Conservation (phyloP, 2,888 invertebrate species). For the Trachelus iudaicus region DNA sequence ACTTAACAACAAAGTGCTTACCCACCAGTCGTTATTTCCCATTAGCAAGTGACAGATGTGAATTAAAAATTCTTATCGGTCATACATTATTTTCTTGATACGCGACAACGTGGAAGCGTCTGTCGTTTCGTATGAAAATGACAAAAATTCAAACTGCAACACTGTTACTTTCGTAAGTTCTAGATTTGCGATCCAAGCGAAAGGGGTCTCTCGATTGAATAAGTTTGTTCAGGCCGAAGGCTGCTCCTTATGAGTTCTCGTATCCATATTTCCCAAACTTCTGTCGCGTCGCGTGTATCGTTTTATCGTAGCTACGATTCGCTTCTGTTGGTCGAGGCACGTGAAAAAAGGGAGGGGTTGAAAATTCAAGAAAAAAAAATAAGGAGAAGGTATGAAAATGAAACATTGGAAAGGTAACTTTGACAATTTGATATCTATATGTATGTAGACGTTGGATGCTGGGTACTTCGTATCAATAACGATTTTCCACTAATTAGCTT, state of each 20-base stretch:
- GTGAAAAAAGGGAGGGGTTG: too few relatives aligned
- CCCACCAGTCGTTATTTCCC: background rate
- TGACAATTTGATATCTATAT: too few relatives aligned
- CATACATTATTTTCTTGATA: background rate
- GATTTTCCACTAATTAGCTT: background rate
- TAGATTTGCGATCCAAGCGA: too few relatives aligned
- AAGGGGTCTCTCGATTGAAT: constrained; percentile 19
- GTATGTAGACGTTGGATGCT: background rate
- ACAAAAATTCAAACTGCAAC: too few relatives aligned
- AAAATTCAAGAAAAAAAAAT: too few relatives aligned
- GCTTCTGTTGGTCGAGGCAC: too few relatives aligned
- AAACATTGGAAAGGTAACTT: too few relatives aligned
- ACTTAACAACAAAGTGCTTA: background rate
- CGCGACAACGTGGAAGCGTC: too few relatives aligned
- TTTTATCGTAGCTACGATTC: too few relatives aligned
- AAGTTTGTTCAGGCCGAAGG: constrained; percentile 31
- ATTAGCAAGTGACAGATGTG: background rate
- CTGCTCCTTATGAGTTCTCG: constrained; percentile 27
- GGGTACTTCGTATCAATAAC: background rate
- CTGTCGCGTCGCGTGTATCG: constrained; percentile 24
- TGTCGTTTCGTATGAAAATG: too few relatives aligned
- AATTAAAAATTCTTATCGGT: background rate
- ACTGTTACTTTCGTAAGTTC: too few relatives aligned
- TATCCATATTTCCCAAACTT: constrained; percentile 31
- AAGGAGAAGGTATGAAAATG: too few relatives aligned